Conservation (phyloP, 2,113 vertebrate species). For the Hippocampus abdominalis region DNA sequence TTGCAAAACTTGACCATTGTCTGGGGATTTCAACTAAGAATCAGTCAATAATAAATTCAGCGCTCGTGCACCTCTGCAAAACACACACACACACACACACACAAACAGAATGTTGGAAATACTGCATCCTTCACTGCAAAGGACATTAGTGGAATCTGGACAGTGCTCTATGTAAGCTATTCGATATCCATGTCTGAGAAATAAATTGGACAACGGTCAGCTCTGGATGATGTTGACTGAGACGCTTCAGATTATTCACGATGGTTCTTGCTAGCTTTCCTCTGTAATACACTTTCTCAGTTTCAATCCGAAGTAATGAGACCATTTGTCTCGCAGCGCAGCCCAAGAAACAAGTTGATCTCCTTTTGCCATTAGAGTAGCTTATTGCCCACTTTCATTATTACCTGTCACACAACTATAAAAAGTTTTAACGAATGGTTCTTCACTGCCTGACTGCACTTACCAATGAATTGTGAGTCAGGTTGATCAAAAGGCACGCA, state of each 20-base stretch:
- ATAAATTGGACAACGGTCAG: background rate
- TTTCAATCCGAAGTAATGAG: constrained; percentile 62
- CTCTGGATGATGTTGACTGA: background rate
- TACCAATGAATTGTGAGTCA: background rate
- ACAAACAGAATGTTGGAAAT: too few relatives aligned
- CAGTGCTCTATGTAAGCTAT: background rate
- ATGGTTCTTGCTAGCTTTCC: constrained; percentile 22
- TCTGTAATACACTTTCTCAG: constrained; percentile 25
- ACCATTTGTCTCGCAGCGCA: constrained; percentile 58
- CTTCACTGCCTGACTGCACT: background rate
- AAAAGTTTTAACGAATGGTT: constrained; percentile 32
- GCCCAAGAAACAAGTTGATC: constrained; percentile 52
- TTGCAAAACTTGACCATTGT: too few relatives aligned
- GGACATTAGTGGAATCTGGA: background rate
- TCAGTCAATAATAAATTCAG: constrained; percentile 46
- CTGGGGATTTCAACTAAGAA: constrained; percentile 9
- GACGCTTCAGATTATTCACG: background rate
- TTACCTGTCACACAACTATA: constrained; percentile 46
- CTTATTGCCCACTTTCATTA: constrained; percentile 52
- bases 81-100: too few relatives aligned
- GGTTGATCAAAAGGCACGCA: background rate
- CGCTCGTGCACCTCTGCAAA: background rate
- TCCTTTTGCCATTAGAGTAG: constrained; percentile 50
- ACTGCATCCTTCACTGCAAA: background rate
- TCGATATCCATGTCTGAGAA: background rate